phyloP scores from a whole-genome alignment of 2,888 invertebrate species.

The Germaria angustata region DNA sequence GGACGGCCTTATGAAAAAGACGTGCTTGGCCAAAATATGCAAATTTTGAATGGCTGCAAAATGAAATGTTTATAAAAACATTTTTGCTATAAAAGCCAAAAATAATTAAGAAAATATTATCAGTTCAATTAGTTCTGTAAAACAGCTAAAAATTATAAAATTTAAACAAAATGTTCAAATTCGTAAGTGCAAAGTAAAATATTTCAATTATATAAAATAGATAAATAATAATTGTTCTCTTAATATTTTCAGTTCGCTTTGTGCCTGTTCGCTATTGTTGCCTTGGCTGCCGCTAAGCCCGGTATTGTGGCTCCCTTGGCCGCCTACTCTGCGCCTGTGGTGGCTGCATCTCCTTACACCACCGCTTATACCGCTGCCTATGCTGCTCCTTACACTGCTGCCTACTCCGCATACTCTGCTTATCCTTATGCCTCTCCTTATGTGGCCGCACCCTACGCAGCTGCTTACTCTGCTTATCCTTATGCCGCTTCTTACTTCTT shows the following conservation, averaged over 20 bases:
- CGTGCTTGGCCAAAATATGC: slow-evolving; percentile 20
- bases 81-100: slow-evolving; percentile 18
- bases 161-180: slow-evolving; percentile 62
- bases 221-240: not conserved
- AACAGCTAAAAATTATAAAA: slow-evolving; percentile 5
- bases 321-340: slow-evolving; percentile 68
- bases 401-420: slow-evolving; percentile 67
- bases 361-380: slow-evolving; percentile 56
- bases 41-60: not conserved
- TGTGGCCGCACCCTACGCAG: slow-evolving; percentile 70
- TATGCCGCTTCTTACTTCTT: slow-evolving; percentile 59
- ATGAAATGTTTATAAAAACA: not conserved
- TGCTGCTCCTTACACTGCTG: slow-evolving; percentile 67
- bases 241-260: slow-evolving; percentile 67
- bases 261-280: slow-evolving; percentile 68
- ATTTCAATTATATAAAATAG: not conserved
- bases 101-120: not conserved
- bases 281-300: slow-evolving; percentile 70
- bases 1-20: slow-evolving; percentile 14
- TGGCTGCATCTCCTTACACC: slow-evolving; percentile 68
- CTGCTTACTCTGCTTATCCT: slow-evolving; percentile 63
- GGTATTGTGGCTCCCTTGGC: slow-evolving; percentile 68
- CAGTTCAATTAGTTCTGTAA: slow-evolving; percentile 44
- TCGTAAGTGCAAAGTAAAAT: not conserved
- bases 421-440: slow-evolving; percentile 68